phyloP scores from a whole-genome alignment of 2,113 vertebrate species.

The Sialia sialis region DNA sequence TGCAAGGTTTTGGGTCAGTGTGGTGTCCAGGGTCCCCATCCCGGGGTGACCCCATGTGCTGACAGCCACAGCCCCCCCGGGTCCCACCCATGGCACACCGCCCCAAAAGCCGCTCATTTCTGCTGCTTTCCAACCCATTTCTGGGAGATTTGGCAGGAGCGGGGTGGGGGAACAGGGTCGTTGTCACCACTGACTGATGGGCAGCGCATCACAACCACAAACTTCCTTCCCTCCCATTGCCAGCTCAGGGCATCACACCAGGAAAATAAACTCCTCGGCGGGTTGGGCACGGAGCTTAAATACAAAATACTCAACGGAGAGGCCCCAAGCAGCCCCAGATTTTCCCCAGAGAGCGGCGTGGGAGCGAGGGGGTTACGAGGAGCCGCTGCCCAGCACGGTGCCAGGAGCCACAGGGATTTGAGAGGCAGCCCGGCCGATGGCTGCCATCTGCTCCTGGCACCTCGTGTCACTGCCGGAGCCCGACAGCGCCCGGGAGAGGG shows the following conservation, averaged over 20 bases:
- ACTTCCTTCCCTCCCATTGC: fast-evolving
- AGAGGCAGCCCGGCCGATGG: slow-evolving; percentile 8
- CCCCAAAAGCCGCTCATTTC: fast-evolving
- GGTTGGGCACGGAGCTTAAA: not conserved
- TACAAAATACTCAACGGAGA: not conserved
- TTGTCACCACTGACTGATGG: not conserved
- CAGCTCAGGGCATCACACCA: not conserved
- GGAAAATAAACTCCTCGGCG: not conserved
- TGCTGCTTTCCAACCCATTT: not conserved
- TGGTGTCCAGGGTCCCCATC: fast-evolving
- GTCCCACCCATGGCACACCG: fast-evolving
- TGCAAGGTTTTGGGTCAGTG: too few species aligned
- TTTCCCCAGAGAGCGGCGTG: not conserved
- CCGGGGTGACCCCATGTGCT: fast-evolving
- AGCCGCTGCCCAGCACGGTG: slow-evolving; percentile 8
- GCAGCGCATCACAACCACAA: not conserved
- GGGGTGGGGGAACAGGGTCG: fast-evolving
- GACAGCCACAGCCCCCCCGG: not conserved
- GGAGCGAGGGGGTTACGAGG: slow-evolving; percentile 32
- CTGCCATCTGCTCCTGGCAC: slow-evolving; percentile 61
- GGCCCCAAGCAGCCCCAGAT: fast-evolving
- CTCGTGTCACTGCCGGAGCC: not conserved
- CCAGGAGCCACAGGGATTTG: slow-evolving; percentile 37
- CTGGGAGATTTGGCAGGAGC: not conserved
- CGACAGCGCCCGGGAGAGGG: fast-evolving